phyloP scores from a whole-genome alignment of 1,140 invertebrate genomes.

The Temnothorax curvispinosus region DNA sequence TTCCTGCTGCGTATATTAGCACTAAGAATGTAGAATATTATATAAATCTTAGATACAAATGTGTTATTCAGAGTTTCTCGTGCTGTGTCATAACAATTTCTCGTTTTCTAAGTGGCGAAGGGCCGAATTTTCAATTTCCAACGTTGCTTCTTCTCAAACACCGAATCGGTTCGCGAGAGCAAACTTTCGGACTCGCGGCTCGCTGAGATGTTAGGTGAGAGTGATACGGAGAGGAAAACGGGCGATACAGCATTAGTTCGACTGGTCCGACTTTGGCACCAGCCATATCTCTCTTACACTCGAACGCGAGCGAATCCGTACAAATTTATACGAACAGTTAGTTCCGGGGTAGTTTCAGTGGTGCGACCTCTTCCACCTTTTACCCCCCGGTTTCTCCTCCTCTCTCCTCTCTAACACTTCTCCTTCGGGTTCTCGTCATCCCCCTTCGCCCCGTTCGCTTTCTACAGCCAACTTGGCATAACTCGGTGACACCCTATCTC shows the following conservation, averaged over 20 bases:
- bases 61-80: neutral
- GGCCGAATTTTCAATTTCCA: neutral
- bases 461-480: slow-evolving; percentile 48
- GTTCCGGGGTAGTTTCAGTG: slow-evolving; percentile 71
- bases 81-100: neutral
- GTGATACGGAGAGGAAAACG: slow-evolving; percentile 10
- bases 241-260: slow-evolving; percentile 18
- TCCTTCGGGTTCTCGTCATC: slow-evolving; percentile 10
- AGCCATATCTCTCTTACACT: slow-evolving; percentile 75
- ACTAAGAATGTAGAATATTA: slow-evolving; percentile 25
- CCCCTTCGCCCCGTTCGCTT: slow-evolving; percentile 5
- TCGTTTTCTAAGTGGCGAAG: neutral
- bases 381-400: slow-evolving; percentile 3
- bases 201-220: neutral
- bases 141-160: slow-evolving; percentile 11
- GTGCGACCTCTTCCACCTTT: slow-evolving; percentile 28
- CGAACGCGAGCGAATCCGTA: slow-evolving; percentile 73
- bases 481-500: slow-evolving; percentile 42
- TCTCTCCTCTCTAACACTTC: slow-evolving; percentile 9
- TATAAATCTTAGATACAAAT: neutral
- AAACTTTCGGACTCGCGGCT: neutral
- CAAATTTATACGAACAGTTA: slow-evolving; percentile 79
- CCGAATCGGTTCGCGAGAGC: neutral
- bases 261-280: slow-evolving; percentile 30
- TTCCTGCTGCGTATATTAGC: neutral